phyloP scores from a whole-genome alignment of 2,888 invertebrate genomes.

The Coleophora deauratella region DNA sequence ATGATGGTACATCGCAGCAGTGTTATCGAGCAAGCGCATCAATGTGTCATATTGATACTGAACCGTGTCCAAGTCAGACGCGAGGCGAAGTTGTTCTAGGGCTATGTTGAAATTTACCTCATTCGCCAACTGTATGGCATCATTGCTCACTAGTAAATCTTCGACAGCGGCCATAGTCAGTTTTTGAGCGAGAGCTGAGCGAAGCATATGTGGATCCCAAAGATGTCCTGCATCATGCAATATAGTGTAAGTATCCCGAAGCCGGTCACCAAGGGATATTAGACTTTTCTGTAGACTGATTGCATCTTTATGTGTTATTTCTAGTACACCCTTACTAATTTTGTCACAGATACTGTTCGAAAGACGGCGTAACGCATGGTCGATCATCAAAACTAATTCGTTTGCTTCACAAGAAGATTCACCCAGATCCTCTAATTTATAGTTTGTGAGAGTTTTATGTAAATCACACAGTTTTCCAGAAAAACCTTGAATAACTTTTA shows the following conservation, averaged over 20 bases:
- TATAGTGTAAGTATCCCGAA: slow-evolving; percentile 42
- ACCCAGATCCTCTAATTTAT: slow-evolving; percentile 14
- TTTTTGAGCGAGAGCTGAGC: slow-evolving; percentile 46
- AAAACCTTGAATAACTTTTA: slow-evolving; percentile 33
- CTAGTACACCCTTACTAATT: slow-evolving; percentile 16
- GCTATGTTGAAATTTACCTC: slow-evolving; percentile 45
- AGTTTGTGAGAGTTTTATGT: slow-evolving; percentile 26
- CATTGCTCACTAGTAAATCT: slow-evolving; percentile 47
- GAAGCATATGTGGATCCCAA: slow-evolving; percentile 51
- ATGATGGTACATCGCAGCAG: slow-evolving; percentile 32
- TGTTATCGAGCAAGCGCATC: slow-evolving; percentile 31
- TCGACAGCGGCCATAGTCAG: slow-evolving; percentile 52
- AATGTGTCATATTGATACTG: slow-evolving; percentile 30
- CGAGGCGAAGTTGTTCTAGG: slow-evolving; percentile 40
- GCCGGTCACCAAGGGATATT: slow-evolving; percentile 34
- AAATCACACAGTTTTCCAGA: slow-evolving; percentile 31
- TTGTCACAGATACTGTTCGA: slow-evolving; percentile 17
- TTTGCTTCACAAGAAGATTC: slow-evolving; percentile 10
- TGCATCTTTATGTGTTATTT: slow-evolving; percentile 25
- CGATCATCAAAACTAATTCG: slow-evolving; percentile 28
- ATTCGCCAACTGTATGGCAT: slow-evolving; percentile 38
- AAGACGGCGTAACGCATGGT: slow-evolving; percentile 23
- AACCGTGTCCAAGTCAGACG: slow-evolving; percentile 42
- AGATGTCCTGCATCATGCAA: slow-evolving; percentile 48
- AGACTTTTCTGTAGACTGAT: slow-evolving; percentile 41